Conservation (phyloP, 2,888 invertebrate species). For the Apamea anceps region DNA sequence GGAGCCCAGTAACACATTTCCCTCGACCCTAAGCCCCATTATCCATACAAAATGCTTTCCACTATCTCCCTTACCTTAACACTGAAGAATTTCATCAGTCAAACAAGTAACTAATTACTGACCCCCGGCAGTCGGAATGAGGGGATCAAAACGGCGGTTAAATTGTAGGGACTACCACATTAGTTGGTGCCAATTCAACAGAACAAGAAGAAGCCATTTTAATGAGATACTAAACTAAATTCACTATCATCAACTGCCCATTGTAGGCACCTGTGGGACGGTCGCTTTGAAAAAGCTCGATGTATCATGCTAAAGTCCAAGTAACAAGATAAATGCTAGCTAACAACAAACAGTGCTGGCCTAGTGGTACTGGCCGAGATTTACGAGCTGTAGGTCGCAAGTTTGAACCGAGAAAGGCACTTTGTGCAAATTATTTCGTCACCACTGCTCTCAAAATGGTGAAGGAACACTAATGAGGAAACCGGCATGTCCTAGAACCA, state of each 20-base stretch:
- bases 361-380: background rate
- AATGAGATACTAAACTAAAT: background rate
- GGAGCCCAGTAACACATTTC: background rate
- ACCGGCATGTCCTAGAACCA: background rate
- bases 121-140: conserved; percentile 31
- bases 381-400: background rate
- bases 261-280: background rate
- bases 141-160: conserved; percentile 48
- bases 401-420: background rate
- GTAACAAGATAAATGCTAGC: background rate
- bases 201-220: background rate
- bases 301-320: background rate
- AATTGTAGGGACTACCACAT: conserved; percentile 40
- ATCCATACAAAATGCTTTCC: background rate
- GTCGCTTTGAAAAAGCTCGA: background rate
- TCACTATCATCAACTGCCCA: background rate
- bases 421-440: background rate
- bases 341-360: background rate
- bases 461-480: background rate
- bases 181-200: background rate
- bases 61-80: conserved; percentile 10
- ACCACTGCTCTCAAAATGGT: background rate
- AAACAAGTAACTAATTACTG: conserved; percentile 64
- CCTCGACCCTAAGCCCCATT: background rate
- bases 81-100: conserved; percentile 52